Percentiles rank a stretch among this genome's conserved stretches.
phyloP scores from a whole-genome alignment of 2,797 vertebrate species.

The Betta splendens region DNA sequence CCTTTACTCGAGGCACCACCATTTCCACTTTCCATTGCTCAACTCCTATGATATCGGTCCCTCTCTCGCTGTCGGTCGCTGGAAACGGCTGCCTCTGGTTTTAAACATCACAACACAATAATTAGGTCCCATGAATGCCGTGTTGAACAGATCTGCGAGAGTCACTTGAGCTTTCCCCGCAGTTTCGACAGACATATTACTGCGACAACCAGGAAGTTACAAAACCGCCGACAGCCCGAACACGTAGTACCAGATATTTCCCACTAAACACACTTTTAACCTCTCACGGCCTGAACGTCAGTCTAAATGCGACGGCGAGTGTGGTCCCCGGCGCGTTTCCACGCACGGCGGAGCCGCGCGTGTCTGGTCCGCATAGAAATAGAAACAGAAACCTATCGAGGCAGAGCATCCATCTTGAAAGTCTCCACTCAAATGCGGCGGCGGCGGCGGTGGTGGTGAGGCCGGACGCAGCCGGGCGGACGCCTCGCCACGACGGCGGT shows the following conservation, averaged over 20 bases:
- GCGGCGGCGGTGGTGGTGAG: background rate
- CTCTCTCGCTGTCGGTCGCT: slow-evolving; percentile 28
- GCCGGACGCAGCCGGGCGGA: background rate
- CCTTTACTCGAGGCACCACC: slow-evolving; percentile 61
- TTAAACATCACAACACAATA: slow-evolving; percentile 20
- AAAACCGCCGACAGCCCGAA: slow-evolving; percentile 15
- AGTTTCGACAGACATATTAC: slow-evolving; percentile 41
- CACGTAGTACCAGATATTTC: background rate
- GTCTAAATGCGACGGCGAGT: rapidly evolving
- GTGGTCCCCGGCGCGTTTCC: background rate
- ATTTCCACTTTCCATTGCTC: slow-evolving; percentile 74
- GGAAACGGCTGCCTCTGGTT: slow-evolving; percentile 21
- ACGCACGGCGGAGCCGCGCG: rapidly evolving
- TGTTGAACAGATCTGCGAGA: background rate
- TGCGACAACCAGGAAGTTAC: slow-evolving; percentile 75
- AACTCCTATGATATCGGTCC: slow-evolving; percentile 44
- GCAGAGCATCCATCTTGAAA: slow-evolving; percentile 76
- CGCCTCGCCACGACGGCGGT: slow-evolving; percentile 14
- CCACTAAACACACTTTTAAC: background rate
- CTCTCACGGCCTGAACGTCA: rapidly evolving
- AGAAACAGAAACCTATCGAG: slow-evolving; percentile 79
- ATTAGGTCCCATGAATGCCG: background rate
- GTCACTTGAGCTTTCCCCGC: slow-evolving; percentile 23
- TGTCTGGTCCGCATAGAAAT: slow-evolving; percentile 42
- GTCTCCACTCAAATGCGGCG: slow-evolving; percentile 32